Base-by-base conservation (phyloP, 2,888 invertebrate genomes). In the Pycnomerus fuliginosus region DNA sequence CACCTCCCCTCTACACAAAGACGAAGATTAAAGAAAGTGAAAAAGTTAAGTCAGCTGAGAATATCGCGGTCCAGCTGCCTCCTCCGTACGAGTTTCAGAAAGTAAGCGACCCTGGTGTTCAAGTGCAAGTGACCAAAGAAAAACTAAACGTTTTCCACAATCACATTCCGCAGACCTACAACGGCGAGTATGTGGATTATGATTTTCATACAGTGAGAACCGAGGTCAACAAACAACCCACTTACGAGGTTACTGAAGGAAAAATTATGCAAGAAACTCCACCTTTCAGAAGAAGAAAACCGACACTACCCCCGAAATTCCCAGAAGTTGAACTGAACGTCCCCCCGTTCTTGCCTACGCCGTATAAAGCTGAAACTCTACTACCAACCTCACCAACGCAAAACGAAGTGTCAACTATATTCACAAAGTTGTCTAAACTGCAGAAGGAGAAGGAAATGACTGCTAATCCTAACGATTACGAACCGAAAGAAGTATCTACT, bases 161-260 rank as follows among this genome's bases (percentile, higher is more conserved):
- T 32, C 59, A 58, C n/a, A 47, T 62, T 3, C 66, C 66, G 3
- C 42, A 37, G 16, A 64, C 57, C 23, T 64, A 59, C 34, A 60
- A 53, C 28, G 52, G 53, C 7, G 56, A 62, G 22, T 61, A 60
- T 40, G 34, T 56, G 2, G 61, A 64, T 33, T 64, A 60, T 20
- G 59, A 64, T 34, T 61, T 53, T 37, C 54, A 62, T 22, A 45
- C 43, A 7, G 23, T 53, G 2, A 55, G 47, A 16, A 29, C 16
- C 24, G 47, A 39, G n/a, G 27, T 47, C 55, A 14, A 57, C 48
- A n/a, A 54, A 58, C 34, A 62, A 24, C 28, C 54, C 23, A 65
- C 67, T 0, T 72, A 72, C 37, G 72, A 73, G 57, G 73, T 73
- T 3, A 73, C 73, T 2, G 73, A 73, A 61, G 67, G 67, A 7